These are phyloP conservation scores for Caradrina clavipalpis DNA, from an alignment of 2,888 invertebrate species.

Conservation along the genomic window DNA sequence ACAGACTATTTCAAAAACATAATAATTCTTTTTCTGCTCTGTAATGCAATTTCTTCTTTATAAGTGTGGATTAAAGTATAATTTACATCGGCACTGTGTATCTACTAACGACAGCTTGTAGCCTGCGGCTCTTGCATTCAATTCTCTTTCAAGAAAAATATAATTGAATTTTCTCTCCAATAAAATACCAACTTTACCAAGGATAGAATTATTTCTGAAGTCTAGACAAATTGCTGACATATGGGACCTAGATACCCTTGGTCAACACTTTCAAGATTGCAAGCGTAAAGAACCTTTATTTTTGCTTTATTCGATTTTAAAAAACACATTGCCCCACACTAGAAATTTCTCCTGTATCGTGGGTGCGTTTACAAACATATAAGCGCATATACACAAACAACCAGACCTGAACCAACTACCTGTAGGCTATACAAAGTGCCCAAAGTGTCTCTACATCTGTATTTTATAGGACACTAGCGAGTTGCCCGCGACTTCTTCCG, in stretches of 20 bases:
- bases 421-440: too few species aligned
- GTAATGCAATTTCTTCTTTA: too few species aligned
- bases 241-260: not conserved
- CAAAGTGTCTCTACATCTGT: too few species aligned
- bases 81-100: slow-evolving; percentile 4
- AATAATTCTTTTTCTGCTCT: not conserved
- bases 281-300: not conserved
- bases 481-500: too few species aligned
- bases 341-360: too few species aligned
- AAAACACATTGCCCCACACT: too few species aligned
- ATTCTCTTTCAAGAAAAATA: slow-evolving; percentile 1
- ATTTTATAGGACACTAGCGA: too few species aligned
- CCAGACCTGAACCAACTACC: too few species aligned
- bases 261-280: not conserved
- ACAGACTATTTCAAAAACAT: too few species aligned
- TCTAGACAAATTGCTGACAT: not conserved
- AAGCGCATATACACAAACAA: too few species aligned
- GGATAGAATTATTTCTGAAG: not conserved
- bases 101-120: not conserved
- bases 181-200: not conserved
- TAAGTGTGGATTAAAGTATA: not conserved
- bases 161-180: not conserved
- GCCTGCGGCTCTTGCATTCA: slow-evolving; percentile 14
- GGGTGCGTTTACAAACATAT: too few species aligned
- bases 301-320: too few species aligned